Conservation (phyloP, 2,888 invertebrate genomes). For the Nysson spinosus region DNA sequence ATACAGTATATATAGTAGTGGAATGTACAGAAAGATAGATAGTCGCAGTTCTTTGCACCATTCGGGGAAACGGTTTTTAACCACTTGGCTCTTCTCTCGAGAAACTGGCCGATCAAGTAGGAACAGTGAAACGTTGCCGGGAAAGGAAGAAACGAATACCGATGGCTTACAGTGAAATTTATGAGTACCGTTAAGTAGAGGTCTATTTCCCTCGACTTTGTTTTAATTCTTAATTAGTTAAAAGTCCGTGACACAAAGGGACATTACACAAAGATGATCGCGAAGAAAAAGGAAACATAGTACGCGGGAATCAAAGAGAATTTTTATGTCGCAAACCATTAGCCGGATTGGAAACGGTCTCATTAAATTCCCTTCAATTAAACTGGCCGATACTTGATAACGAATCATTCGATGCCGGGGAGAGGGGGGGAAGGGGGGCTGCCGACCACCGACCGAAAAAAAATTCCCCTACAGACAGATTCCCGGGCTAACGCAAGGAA, state of each 20-base stretch:
- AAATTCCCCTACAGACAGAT: background rate
- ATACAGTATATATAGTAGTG: background rate
- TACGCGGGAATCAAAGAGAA: too few species aligned
- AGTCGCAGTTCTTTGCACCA: constrained; percentile 13
- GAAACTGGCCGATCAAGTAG: constrained; percentile 30
- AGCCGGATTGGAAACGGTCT: too few species aligned
- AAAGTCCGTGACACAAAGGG: constrained; percentile 21
- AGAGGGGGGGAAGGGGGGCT: too few species aligned
- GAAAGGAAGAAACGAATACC: constrained; percentile 27
- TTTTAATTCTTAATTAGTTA: constrained; percentile 12
- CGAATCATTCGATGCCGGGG: background rate
- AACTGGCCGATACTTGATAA: background rate
- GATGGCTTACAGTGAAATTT: constrained; percentile 30
- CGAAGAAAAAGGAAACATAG: too few species aligned
- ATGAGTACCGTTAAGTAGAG: constrained; percentile 25
- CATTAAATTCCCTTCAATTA: background rate
- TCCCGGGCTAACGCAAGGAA: background rate
- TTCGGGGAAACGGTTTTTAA: constrained; percentile 20
- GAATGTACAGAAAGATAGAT: constrained; percentile 7
- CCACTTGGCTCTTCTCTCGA: background rate
- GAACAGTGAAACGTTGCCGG: constrained; percentile 15
- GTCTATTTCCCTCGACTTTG: background rate
- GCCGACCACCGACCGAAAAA: too few species aligned
- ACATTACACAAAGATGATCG: background rate
- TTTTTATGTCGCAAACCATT: too few species aligned